These are phyloP conservation scores for Drosophila neotestacea DNA, from an alignment of 2,888 invertebrate species.

Conservation along the genomic window DNA sequence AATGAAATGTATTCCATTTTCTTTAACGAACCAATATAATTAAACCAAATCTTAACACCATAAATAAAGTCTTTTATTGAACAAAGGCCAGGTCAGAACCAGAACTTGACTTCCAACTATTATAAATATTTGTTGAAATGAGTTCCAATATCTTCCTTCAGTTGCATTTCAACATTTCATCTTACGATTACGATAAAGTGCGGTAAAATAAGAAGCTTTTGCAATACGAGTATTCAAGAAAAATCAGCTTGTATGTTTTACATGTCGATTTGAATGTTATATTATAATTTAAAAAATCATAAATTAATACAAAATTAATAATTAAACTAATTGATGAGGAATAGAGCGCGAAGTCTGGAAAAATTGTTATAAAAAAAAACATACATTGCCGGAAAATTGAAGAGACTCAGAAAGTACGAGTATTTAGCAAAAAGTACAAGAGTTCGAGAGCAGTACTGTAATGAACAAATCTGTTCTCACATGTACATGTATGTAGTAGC, in stretches of 20 bases:
- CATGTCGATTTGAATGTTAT: constrained; percentile 67
- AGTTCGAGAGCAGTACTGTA: constrained; percentile 38
- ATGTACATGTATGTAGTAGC: constrained; percentile 31
- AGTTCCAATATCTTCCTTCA: not conserved
- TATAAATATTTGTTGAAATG: too few relatives aligned
- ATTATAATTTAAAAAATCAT: constrained; percentile 80
- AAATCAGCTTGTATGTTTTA: constrained; percentile 20
- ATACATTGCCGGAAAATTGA: constrained; percentile 48
- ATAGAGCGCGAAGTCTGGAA: constrained; percentile 55
- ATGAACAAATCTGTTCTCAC: constrained; percentile 18
- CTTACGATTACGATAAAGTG: too few relatives aligned
- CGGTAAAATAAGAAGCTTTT: not conserved
- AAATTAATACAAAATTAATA: constrained; percentile 84
- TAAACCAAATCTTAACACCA: not conserved
- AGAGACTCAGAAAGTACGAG: constrained; percentile 28
- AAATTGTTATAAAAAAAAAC: constrained; percentile 58
- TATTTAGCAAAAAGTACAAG: constrained; percentile 32
- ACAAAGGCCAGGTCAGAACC: not conserved
- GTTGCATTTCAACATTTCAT: not conserved
- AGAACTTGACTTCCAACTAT: not conserved
- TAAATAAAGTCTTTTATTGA: not conserved
- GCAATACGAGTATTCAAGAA: not conserved
- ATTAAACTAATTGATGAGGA: constrained; percentile 78
- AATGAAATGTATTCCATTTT: not conserved
- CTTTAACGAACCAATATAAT: not conserved